Evolutionary conservation across 2,797 vertebrate genomes (phyloP).

Genomic region (Ficedula albicollis): DNA sequence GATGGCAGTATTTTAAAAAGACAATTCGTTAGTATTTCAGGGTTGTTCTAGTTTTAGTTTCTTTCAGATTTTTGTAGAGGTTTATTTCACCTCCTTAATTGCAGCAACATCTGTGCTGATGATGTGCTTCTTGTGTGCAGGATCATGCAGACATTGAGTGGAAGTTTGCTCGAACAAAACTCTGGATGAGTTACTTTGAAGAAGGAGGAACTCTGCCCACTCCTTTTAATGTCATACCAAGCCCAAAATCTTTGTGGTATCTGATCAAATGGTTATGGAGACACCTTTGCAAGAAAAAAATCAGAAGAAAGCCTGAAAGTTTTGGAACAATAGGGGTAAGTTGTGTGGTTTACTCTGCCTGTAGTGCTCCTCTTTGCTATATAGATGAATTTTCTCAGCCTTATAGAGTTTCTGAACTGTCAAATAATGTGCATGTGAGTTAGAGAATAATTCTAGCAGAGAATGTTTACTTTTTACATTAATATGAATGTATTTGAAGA

Average conservation of each 20-base stretch:
- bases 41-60: not conserved
- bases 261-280: slow-evolving; percentile 86
- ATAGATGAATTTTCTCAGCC: not conserved
- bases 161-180: slow-evolving; percentile 98
- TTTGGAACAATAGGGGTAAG: slow-evolving; percentile 93
- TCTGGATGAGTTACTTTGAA: slow-evolving; percentile 99
- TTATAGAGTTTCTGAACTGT: not conserved
- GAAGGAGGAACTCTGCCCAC: slow-evolving; percentile 96
- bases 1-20: not conserved
- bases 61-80: not conserved
- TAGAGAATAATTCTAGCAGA: not conserved
- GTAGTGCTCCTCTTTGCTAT: not conserved
- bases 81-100: not conserved
- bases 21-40: slow-evolving; percentile 7
- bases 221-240: slow-evolving; percentile 96
- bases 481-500: not conserved
- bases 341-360: not conserved
- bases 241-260: slow-evolving; percentile 93
- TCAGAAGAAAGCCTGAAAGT: slow-evolving; percentile 82
- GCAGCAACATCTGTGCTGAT: not conserved
- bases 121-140: slow-evolving; percentile 70
- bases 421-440: not conserved
- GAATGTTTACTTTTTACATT: not conserved
- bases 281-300: slow-evolving; percentile 82
- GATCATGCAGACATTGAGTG: slow-evolving; percentile 98